These are phyloP conservation scores for Muscidifurax raptorellus DNA, from an alignment of 1,140 invertebrate genomes.

Conservation along the genomic window DNA sequence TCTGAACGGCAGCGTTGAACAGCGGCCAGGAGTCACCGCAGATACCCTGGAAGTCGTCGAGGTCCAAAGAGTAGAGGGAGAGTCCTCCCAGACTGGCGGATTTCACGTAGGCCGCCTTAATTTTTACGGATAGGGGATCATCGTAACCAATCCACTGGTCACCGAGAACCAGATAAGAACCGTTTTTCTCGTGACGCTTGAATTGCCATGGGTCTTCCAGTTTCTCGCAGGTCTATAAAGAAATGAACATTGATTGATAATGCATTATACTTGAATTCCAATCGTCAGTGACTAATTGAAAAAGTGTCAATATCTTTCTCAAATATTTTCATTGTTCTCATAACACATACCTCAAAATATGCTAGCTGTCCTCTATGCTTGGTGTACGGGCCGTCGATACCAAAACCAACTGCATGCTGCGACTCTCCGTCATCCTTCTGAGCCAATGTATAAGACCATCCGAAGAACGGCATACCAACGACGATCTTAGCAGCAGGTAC, in stretches of 20 bases:
- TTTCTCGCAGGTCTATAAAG: constrained; percentile 81
- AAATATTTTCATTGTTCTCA: background rate
- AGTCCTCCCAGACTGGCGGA: constrained; percentile 80
- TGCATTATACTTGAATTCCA: too few species aligned
- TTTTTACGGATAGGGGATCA: constrained; percentile 79
- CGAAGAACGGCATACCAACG: constrained; percentile 80
- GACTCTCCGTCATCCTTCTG: constrained; percentile 59
- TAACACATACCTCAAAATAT: constrained; percentile 77
- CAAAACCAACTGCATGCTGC: constrained; percentile 67
- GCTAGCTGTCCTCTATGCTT: constrained; percentile 80
- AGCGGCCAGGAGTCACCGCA: constrained; percentile 82
- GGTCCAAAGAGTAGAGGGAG: constrained; percentile 81
- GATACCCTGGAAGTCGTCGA: constrained; percentile 82
- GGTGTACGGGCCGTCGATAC: constrained; percentile 80
- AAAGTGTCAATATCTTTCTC: too few species aligned
- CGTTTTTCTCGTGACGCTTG: constrained; percentile 80
- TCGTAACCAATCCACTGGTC: constrained; percentile 93
- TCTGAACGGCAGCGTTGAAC: constrained; percentile 77
- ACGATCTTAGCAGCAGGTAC: constrained; percentile 77
- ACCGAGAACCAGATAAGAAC: constrained; percentile 83
- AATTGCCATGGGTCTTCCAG: constrained; percentile 79
- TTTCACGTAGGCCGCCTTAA: constrained; percentile 83
- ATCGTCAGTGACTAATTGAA: background rate
- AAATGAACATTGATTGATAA: background rate
- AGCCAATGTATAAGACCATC: constrained; percentile 73